Base-by-base conservation (phyloP, 2,888 invertebrate species). In the Cephalotes varians region DNA sequence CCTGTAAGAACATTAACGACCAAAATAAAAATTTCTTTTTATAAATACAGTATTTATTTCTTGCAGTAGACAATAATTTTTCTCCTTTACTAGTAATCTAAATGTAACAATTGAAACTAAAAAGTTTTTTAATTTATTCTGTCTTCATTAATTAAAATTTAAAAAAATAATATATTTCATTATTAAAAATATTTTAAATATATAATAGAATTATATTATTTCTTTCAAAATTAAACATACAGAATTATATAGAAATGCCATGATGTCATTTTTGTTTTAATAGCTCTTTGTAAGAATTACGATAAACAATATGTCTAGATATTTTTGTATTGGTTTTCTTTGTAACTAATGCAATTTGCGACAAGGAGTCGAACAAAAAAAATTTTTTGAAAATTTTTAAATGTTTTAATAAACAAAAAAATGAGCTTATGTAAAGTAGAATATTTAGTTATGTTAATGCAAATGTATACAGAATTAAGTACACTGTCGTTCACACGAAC, bases 1-100 rank as follows among this genome's bases (percentile, higher is more conserved):
- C 85, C 77, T 84, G 82, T 86, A 81, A 82, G 83, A 81, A 80
- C 87, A 85, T 90, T 88, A 86, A 85, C 85, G 74, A 83, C 12
- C 9, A 56, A 49, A 86, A 86, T 86, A 85, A 89, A 89, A 51
- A 10, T 3, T 18, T 64, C 6, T 12, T 72, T 72, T 69, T 77
- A 12, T 56, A 71, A 71, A 25, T 12, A 51, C 5, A 34, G 5
- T n/a, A 67, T 58, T 5, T 28, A 67, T 73, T 44, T 44, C 15
- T 25, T 40, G 2, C 3, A 21, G 6, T 37, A 60, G n/a, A n/a
- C 9, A 0, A 37, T 34, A 67, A 21, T 4, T 67, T 67, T 21
- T 34, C 62, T n/a, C n/a, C n/a, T n/a, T n/a, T 31, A 5, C 0
- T 60, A 40, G 40, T 40, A 40, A n/a, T n/a, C n/a, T 12, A 40